Percentiles rank a stretch among this genome's conserved stretches.
These are phyloP conservation scores for Urocitellus parryii DNA, from an alignment of 2,113 vertebrate genomes.

Conservation along the genomic window DNA sequence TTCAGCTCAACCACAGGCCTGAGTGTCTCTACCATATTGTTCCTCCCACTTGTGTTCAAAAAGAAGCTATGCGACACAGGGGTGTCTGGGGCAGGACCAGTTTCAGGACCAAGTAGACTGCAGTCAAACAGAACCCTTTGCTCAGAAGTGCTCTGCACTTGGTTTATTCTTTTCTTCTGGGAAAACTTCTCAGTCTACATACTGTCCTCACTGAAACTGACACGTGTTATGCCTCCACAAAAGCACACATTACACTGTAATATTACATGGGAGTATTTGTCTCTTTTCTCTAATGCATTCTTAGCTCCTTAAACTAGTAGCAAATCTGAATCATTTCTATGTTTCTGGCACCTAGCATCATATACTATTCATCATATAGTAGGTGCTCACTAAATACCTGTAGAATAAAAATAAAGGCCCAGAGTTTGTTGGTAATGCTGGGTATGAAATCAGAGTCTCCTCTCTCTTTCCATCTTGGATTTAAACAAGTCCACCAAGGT, in stretches of 20 bases:
- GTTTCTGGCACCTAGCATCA: background rate
- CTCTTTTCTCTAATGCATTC: background rate
- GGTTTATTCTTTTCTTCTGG: background rate
- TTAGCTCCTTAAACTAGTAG: background rate
- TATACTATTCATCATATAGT: background rate
- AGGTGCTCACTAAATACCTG: background rate
- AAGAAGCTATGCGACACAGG: background rate
- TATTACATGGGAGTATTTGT: background rate
- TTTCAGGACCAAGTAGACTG: rapidly evolving
- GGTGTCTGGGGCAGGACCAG: background rate
- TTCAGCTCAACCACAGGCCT: background rate
- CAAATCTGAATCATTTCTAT: background rate
- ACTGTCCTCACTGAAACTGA: too few relatives aligned
- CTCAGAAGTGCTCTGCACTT: background rate
- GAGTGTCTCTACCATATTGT: background rate
- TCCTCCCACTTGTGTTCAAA: background rate
- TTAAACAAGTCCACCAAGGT: background rate
- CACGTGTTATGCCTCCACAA: background rate
- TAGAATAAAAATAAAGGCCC: background rate
- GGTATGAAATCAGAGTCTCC: background rate
- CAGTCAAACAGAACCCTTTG: background rate
- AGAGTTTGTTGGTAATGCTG: background rate
- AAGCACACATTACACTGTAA: background rate
- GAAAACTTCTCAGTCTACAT: background rate
- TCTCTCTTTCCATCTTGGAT: background rate